A percentile compares a stretch with the other conserved stretches of the same genome.
Evolutionary conservation across 2,797 vertebrate genomes (phyloP).

Genomic region (Ispidina lecontei): DNA sequence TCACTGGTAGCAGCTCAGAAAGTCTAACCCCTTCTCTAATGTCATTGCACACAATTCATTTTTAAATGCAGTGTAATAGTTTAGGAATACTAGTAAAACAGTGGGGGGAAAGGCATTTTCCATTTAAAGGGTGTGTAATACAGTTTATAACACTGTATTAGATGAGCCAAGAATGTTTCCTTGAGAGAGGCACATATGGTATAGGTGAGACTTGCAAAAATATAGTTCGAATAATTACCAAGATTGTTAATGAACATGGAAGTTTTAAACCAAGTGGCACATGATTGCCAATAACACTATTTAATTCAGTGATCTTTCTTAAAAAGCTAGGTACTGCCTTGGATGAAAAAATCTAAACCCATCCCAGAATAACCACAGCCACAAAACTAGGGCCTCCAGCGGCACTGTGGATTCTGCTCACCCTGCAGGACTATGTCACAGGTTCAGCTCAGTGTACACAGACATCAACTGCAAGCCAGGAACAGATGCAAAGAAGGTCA

Average conservation of each 20-base stretch:
- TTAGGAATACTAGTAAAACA: constrained; percentile 64
- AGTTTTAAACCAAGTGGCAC: not conserved
- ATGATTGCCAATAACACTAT: not conserved
- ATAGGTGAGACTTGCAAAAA: constrained; percentile 21
- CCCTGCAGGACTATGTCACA: not conserved
- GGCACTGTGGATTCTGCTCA: not conserved
- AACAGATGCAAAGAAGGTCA: not conserved
- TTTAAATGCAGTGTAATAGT: constrained; percentile 73
- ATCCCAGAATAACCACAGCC: not conserved
- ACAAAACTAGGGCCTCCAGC: not conserved
- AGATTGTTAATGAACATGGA: not conserved
- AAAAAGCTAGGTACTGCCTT: not conserved
- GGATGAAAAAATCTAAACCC: not conserved
- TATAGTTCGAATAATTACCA: not conserved
- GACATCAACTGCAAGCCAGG: rapidly evolving
- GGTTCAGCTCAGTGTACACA: not conserved
- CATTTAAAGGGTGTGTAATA: constrained; percentile 61
- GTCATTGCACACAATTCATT: constrained; percentile 76
- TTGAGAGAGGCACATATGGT: not conserved
- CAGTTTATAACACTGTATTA: constrained; percentile 43
- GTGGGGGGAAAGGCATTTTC: constrained; percentile 43
- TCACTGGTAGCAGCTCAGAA: constrained; percentile 77
- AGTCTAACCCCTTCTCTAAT: constrained; percentile 79
- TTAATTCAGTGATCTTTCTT: not conserved
- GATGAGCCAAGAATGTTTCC: not conserved